Base-by-base conservation (phyloP, 2,797 vertebrate species). In the Peromyscus aztecus region DNA sequence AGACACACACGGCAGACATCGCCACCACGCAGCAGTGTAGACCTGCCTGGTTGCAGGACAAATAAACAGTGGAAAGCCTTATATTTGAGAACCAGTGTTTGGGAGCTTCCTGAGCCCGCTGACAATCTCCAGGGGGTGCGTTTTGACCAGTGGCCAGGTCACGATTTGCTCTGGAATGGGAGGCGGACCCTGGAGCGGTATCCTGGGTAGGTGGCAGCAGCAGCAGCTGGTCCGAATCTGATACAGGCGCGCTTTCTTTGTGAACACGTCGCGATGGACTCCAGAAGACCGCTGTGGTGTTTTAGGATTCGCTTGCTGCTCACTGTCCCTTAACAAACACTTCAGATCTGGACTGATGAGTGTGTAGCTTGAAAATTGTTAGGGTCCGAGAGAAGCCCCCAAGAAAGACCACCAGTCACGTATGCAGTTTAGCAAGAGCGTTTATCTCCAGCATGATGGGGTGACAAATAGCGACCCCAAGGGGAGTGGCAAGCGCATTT, bases 131-230 rank as follows among this genome's bases (percentile, higher is more conserved):
- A 73, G 65, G 71, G 91, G 91, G 4, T 52, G 67, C 4, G 4
- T 91, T 95, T 91, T 77, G 88, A n/a, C 80, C 84, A 55, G 80
- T 77, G 76, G 59, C 94, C 73, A 82, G 63, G 91, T 85, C 83
- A 59, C n/a, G 49, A 9, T 95, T 94, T 96, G 81, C 88, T 78
- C 4, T 93, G 88, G 88, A 88, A 63, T 40, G 46, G 46, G 40
- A 27, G 71, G 3, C 37, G 80, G 65, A 63, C n/a, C n/a, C 40
- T 73, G 77, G 84, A 91, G 59, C 93, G 76, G 61, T 90, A 52
- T 19, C 76, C n/a, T 21, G 61, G 77, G 71, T 82, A 85, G 81
- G 77, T 86, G 90, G 95, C 46, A 21, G 37, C 71, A 31, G 34
- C 65, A 59, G 65, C 57, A 84, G 29, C 40, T 24, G 14, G 84